Evolutionary conservation across 2,113 vertebrate genomes (phyloP).

Genomic region (Alligator sinensis): DNA sequence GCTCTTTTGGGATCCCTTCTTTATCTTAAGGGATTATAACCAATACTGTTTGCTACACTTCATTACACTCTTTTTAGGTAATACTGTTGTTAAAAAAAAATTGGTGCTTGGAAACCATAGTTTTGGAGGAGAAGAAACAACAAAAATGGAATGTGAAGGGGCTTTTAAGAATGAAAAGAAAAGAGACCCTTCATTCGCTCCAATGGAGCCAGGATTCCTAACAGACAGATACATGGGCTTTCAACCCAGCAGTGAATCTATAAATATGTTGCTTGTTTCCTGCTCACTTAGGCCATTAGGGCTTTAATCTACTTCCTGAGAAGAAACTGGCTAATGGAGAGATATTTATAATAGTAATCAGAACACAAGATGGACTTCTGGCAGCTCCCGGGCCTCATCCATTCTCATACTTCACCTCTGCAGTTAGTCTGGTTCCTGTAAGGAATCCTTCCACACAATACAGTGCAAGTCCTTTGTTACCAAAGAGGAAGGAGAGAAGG

Average conservation of each 20-base stretch:
- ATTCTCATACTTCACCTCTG: conserved; percentile 4
- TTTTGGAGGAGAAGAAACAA: neutral
- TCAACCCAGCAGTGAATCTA: conserved; percentile 44
- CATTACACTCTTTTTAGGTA: neutral
- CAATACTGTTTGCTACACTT: neutral
- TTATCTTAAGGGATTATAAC: neutral
- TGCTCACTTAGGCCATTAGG: conserved; percentile 51
- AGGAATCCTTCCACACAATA: conserved; percentile 11
- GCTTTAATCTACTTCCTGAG: conserved; percentile 63
- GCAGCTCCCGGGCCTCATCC: conserved; percentile 24
- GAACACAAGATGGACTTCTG: conserved; percentile 22
- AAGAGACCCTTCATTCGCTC: neutral
- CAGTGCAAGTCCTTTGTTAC: neutral
- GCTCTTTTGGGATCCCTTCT: neutral
- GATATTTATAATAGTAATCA: conserved; percentile 56
- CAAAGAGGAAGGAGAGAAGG: neutral
- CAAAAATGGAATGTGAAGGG: neutral
- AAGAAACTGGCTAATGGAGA: conserved; percentile 61
- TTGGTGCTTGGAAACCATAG: neutral
- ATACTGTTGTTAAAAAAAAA: neutral
- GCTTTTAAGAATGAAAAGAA: neutral
- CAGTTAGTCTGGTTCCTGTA: conserved; percentile 1
- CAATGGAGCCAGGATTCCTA: conserved; percentile 24
- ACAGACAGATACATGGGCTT: conserved; percentile 20
- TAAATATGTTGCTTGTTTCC: conserved; percentile 55